Evolutionary conservation across 53 echinoderm and acorn worm genomes (phyloP), one percentile per base, ranked within the genome.

Genomic region (Henricia sp.): DNA sequence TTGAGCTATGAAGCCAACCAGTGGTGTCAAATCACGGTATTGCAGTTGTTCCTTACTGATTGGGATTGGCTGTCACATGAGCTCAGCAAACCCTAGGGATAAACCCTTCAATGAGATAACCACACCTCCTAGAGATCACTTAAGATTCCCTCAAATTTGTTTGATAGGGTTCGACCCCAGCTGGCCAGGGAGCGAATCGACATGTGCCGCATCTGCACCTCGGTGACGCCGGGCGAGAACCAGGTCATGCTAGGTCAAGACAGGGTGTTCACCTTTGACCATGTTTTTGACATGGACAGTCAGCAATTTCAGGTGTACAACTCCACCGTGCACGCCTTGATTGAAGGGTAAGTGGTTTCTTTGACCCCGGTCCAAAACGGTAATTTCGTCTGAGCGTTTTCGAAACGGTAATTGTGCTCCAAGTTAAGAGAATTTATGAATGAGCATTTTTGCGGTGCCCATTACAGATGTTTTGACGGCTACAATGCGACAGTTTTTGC

Each of bases 401-500:
- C 44, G 13, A 9, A 44, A 6, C 6, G 6, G 13, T 9, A 44
- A 13, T 44, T 9, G 13, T 44, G 44, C 6, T 44, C 44, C 44
- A 44, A 44, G 44, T n/a, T n/a, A n/a, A n/a, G n/a, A n/a, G n/a
- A n/a, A n/a, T n/a, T n/a, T n/a, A n/a, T n/a, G n/a, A n/a, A n/a
- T n/a, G n/a, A n/a, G n/a, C n/a, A n/a, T n/a, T n/a, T n/a, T n/a
- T n/a, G n/a, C n/a, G n/a, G n/a, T n/a, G n/a, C n/a, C n/a, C n/a
- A n/a, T 21, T 71, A 32, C 54, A 94, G 94, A 20, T 95, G 92
- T 77, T 94, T 95, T 87, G 94, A 99, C 44, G 99, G 94, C 17
- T 99, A 93, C 71, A 99, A 99, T 87, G 99, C 92, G 2, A 99
- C 99, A 10, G 94, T 99, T 39, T 99, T 99, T 84, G 99, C 99